Conservation (phyloP, 2,113 vertebrate species). For the Carettochelys insculpta region DNA sequence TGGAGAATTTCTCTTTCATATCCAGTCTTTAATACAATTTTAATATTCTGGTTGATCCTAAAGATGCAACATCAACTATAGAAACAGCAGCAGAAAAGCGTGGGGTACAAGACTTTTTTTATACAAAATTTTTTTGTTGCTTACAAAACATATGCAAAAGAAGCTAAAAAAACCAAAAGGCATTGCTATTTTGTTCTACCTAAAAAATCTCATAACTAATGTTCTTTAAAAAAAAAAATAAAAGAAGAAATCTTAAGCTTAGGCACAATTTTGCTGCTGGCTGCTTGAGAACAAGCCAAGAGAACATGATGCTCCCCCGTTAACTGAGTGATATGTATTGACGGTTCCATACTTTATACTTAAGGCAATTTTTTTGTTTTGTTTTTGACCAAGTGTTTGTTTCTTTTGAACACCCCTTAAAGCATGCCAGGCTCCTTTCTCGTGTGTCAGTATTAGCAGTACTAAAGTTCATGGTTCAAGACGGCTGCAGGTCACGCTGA, state of each 20-base stretch:
- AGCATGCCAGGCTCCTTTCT: constrained; percentile 38
- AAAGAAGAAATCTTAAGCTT: constrained; percentile 75
- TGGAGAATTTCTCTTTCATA: constrained; percentile 63
- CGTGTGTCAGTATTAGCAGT: constrained; percentile 62
- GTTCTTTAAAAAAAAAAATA: constrained; percentile 76
- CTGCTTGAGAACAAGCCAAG: constrained; percentile 72
- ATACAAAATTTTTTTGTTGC: constrained; percentile 75
- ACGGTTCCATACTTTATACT: constrained; percentile 70
- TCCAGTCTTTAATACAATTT: constrained; percentile 73
- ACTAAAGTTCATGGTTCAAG: constrained; percentile 55
- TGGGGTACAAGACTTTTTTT: constrained; percentile 74
- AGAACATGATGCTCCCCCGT: constrained; percentile 54
- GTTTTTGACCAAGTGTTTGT: constrained; percentile 61
- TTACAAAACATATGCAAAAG: constrained; percentile 84
- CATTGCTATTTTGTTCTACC: constrained; percentile 78
- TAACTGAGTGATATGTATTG: constrained; percentile 64
- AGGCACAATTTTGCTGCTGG: constrained; percentile 83
- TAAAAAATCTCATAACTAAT: constrained; percentile 79
- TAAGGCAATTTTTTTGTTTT: constrained; percentile 80
- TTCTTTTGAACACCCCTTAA: constrained; percentile 40
- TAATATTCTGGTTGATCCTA: constrained; percentile 74
- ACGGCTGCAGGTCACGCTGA: constrained; percentile 36
- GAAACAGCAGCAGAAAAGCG: constrained; percentile 80
- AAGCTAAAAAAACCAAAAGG: constrained; percentile 77
- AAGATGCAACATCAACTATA: constrained; percentile 74